Base-by-base conservation (phyloP, 2,113 vertebrate genomes). In the Anoura caudifer region DNA sequence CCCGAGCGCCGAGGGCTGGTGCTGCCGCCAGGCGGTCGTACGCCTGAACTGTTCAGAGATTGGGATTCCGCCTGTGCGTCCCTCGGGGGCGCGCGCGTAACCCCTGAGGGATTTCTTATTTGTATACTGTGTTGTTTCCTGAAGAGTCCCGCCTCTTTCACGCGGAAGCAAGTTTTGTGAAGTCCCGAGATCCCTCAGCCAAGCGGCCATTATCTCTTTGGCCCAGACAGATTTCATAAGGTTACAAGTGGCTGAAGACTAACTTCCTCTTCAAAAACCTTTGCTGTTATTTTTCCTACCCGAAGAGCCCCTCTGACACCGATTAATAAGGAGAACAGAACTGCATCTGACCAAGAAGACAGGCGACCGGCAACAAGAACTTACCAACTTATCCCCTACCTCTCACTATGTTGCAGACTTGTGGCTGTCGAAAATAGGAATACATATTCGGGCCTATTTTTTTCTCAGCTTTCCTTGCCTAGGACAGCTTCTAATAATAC, bases 1-100 rank as follows among this genome's bases (percentile, higher is more conserved):
- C 20, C 2, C 0, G 2, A 2, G 24, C 1, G 7, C 1, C 13
- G 0, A 6, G 61, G 26, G 61, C 28, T 4, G 28, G 1, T 15
- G 24, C 0, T 0, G 3, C 2, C 0, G 2, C 8, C 0, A 6
- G 4, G 22, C 2, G 0, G 19, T 19, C 22, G 10, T 28, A 89
- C 86, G 85, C 70, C 19, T 82, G 89, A 77, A 47, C 56, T 0
- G 0, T 8, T 7, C 9, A 0, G 36, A 1, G 3, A 2, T 0
- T 2, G 50, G 1, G 19, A 1, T 2, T 22, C 0, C 0, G 2
- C 1, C 0, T 0, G 3, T 1, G 6, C 4, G 8, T 17, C 0
- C 0, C 3, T 0, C 0, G 0, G 4, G 4, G 1, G 15, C 1
- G 1, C 3, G 1, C 3, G 15, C 4, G 24, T 61, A 26, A 28